Evolutionary conservation across 2,113 vertebrate species (phyloP).

Genomic region (Aspidoscelis tigris): DNA sequence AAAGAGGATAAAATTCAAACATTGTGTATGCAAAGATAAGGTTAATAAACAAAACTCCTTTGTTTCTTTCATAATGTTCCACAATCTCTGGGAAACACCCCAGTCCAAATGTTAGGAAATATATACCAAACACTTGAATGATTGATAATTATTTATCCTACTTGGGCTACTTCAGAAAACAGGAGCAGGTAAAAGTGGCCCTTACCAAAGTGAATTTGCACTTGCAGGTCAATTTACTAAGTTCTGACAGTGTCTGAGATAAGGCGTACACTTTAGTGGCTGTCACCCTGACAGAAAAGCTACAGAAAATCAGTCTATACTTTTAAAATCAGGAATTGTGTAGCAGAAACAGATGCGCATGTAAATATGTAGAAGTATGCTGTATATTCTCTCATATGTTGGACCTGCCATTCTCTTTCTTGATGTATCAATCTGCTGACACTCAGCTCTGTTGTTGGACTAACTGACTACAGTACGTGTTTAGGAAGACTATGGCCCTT

Average conservation of each 20-base stretch:
- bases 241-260: neutral
- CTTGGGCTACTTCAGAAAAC: slow-evolving; percentile 16
- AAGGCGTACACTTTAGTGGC: neutral
- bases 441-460: neutral
- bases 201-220: slow-evolving; percentile 1
- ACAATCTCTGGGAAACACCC: slow-evolving; percentile 40
- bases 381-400: neutral
- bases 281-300: too few relatives aligned
- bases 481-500: too few relatives aligned
- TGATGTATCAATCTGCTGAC: neutral
- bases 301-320: neutral
- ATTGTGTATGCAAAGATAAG: slow-evolving; percentile 54
- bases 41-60: slow-evolving; percentile 44
- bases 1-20: slow-evolving; percentile 68
- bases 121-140: slow-evolving; percentile 7
- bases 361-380: neutral
- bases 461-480: neutral
- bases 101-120: slow-evolving; percentile 30
- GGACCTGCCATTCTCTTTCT: neutral
- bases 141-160: slow-evolving; percentile 28
- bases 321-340: neutral
- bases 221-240: neutral
- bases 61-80: slow-evolving; percentile 33
- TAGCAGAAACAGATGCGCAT: neutral
- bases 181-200: neutral